A percentile compares a stretch with the other conserved stretches of the same genome.
Conservation (phyloP, 2,797 vertebrate genomes). For the Diplodus puntazzo region DNA sequence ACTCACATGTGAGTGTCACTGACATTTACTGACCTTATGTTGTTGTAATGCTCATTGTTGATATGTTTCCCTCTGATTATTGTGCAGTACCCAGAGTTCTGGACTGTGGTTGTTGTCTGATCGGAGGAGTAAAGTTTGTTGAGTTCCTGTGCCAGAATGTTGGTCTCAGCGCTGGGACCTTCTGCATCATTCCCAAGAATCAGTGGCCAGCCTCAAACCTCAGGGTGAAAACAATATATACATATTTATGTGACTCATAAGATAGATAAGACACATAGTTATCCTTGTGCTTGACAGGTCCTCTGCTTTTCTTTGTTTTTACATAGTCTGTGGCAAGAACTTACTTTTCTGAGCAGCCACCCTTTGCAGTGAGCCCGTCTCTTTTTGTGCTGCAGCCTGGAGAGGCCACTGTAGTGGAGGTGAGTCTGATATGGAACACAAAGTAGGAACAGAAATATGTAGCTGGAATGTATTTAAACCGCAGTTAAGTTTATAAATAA, state of each 20-base stretch:
- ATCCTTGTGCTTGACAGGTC: not conserved
- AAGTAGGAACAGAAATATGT: no score
- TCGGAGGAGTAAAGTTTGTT: conserved; percentile 89
- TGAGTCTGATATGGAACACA: conserved; percentile 67
- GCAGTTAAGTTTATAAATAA: no score
- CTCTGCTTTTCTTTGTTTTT: conserved; percentile 15
- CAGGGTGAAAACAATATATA: conserved; percentile 81
- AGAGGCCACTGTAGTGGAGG: conserved; percentile 87
- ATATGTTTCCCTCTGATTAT: not conserved
- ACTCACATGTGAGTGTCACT: conserved; percentile 88
- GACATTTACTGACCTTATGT: fast-evolving
- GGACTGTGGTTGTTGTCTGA: conserved; percentile 92
- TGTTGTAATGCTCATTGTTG: not conserved
- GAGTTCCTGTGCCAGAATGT: conserved; percentile 89
- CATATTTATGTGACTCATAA: not conserved
- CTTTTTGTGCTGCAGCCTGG: conserved; percentile 89
- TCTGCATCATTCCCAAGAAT: conserved; percentile 89
- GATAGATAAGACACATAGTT: not conserved
- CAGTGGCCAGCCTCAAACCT: conserved; percentile 88
- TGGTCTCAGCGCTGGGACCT: conserved; percentile 88
- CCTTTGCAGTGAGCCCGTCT: conserved; percentile 91
- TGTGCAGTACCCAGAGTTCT: conserved; percentile 88
- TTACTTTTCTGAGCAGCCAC: conserved; percentile 87
- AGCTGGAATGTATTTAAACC: no score
- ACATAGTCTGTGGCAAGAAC: conserved; percentile 80